Conservation (phyloP, 2,113 vertebrate species). For the Acanthisitta chloris region DNA sequence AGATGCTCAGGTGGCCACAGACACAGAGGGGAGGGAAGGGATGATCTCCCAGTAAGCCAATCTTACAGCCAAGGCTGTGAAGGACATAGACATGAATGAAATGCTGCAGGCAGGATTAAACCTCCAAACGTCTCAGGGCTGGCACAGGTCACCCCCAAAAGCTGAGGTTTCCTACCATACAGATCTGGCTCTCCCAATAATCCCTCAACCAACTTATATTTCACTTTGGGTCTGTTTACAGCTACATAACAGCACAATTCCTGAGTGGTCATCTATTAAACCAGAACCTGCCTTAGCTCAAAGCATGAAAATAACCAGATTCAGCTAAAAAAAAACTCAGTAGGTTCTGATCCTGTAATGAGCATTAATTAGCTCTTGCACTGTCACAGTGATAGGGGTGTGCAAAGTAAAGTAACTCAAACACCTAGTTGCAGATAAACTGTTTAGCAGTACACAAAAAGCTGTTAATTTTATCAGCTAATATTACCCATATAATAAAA, state of each 20-base stretch:
- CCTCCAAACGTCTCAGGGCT: background rate
- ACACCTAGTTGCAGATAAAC: background rate
- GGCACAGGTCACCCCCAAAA: background rate
- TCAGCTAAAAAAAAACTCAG: background rate
- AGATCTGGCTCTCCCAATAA: background rate
- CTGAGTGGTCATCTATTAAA: background rate
- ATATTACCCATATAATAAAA: background rate
- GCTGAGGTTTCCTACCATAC: background rate
- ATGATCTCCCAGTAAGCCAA: background rate
- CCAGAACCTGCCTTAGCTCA: background rate
- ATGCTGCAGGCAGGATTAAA: background rate
- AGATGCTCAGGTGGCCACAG: background rate
- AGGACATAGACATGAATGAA: background rate
- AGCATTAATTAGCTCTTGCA: background rate
- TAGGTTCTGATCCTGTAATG: background rate
- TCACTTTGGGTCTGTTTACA: background rate
- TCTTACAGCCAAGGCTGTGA: background rate
- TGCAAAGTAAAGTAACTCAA: background rate
- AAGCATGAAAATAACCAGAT: background rate
- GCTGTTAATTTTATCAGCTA: background rate
- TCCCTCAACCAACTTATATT: background rate
- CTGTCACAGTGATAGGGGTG: too few species aligned
- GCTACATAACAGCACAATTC: background rate
- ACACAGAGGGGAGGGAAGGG: background rate
- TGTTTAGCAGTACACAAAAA: background rate